Evolutionary conservation across 2,888 invertebrate genomes (phyloP).

Genomic region (Pyrocoelia pectoralis): DNA sequence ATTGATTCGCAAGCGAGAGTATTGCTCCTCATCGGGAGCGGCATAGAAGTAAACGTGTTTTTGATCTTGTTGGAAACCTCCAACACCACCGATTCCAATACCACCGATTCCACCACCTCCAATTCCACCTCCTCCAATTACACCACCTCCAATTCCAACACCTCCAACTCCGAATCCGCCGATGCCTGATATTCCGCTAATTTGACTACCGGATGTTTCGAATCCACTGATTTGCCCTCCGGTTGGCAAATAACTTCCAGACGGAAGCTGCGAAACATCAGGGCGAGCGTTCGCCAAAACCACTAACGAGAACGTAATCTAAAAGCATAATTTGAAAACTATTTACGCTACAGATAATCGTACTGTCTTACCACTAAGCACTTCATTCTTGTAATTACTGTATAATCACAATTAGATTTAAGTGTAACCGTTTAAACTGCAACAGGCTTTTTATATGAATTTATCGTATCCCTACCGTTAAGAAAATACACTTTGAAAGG

Average conservation of each 20-base stretch:
- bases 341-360: not conserved
- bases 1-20: constrained; percentile 41
- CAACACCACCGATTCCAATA: not conserved
- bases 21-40: constrained; percentile 52
- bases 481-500: constrained; percentile 13
- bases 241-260: constrained; percentile 22
- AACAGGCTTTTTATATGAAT: not conserved
- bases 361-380: constrained; percentile 11
- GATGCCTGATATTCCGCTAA: not conserved
- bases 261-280: constrained; percentile 21
- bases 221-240: not conserved
- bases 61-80: constrained; percentile 38
- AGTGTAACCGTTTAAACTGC: not conserved
- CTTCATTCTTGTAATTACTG: constrained; percentile 6
- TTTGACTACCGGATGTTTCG: not conserved
- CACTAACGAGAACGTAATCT: constrained; percentile 13
- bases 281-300: constrained; percentile 16
- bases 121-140: constrained; percentile 7
- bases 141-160: constrained; percentile 3
- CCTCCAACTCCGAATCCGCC: not conserved
- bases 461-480: constrained; percentile 16
- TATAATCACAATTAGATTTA: not conserved
- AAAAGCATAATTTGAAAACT: not conserved
- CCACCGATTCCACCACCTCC: constrained; percentile 7
- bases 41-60: constrained; percentile 54